These are phyloP conservation scores for Drosophila nigritarsus DNA, from an alignment of 2,888 invertebrate genomes.

Conservation along the genomic window DNA sequence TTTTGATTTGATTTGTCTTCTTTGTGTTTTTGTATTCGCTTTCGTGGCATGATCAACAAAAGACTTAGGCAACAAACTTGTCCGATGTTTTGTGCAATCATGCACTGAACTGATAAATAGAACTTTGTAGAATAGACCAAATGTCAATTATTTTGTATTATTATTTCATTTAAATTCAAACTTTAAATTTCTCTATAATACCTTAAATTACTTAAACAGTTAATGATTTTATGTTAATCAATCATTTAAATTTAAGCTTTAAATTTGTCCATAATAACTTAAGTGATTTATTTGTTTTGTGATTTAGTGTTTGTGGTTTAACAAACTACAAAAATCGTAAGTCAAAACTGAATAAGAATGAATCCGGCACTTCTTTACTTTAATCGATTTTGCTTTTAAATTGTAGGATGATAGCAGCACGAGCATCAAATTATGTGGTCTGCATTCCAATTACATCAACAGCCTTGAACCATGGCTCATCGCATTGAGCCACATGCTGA, in stretches of 20 bases:
- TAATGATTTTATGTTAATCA: background rate
- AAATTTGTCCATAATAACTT: background rate
- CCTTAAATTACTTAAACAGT: background rate
- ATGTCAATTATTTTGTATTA: background rate
- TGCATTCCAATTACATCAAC: constrained; percentile 15
- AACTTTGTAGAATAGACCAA: background rate
- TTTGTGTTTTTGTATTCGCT: constrained; percentile 12
- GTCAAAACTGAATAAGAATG: background rate
- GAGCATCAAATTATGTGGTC: background rate
- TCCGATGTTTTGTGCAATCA: background rate
- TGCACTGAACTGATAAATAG: background rate
- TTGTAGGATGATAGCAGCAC: background rate
- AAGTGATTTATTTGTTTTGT: background rate
- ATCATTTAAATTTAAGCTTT: background rate
- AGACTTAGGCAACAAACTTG: constrained; percentile 79
- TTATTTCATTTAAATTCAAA: too few relatives aligned
- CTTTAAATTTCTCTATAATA: background rate
- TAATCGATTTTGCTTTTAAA: background rate
- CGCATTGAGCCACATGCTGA: constrained; percentile 33
- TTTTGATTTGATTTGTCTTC: constrained; percentile 17
- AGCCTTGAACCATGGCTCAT: constrained; percentile 61
- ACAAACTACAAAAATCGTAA: background rate
- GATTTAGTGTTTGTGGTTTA: background rate
- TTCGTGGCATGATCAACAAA: constrained; percentile 63
- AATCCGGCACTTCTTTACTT: background rate